Evolutionary conservation across 1,140 invertebrate genomes (phyloP).

Genomic region (Heliconius nattereri): DNA sequence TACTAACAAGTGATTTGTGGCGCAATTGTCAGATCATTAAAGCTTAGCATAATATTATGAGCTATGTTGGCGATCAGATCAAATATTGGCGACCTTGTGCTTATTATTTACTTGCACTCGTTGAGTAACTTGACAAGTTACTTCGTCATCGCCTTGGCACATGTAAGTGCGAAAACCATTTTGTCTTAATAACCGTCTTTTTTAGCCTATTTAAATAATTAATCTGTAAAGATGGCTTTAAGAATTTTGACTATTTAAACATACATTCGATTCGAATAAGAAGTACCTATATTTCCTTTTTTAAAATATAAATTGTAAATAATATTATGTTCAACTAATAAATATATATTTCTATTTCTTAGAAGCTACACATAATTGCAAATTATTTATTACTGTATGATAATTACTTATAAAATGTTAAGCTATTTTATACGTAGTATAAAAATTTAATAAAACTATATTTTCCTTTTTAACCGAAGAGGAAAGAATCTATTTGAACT

Average conservation of each 20-base stretch:
- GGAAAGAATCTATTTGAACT: too few species aligned
- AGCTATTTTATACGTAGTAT: too few species aligned
- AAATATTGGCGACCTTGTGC: conserved; percentile 30
- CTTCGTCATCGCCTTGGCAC: conserved; percentile 27
- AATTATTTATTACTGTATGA: too few species aligned
- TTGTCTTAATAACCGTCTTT: conserved; percentile 13
- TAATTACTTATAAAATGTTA: too few species aligned
- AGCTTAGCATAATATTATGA: conserved; percentile 34
- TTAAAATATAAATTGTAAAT: too few species aligned
- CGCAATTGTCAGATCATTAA: conserved; percentile 27
- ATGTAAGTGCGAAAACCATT: conserved; percentile 28
- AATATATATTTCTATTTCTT: too few species aligned
- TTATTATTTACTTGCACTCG: conserved; percentile 30
- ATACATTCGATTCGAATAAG: too few species aligned
- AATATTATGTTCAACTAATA: too few species aligned
- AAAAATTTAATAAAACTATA: too few species aligned
- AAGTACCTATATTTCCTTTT: too few species aligned
- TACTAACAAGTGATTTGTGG: conserved; percentile 22
- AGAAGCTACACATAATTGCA: too few species aligned
- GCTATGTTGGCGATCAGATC: conserved; percentile 24
- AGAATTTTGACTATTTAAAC: not conserved
- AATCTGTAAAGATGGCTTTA: not conserved
- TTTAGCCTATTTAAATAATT: not conserved
- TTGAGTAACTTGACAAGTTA: conserved; percentile 27
- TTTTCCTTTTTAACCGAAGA: too few species aligned